Conservation (phyloP, 2,888 invertebrate species). For the Stenotaenia linearis region DNA sequence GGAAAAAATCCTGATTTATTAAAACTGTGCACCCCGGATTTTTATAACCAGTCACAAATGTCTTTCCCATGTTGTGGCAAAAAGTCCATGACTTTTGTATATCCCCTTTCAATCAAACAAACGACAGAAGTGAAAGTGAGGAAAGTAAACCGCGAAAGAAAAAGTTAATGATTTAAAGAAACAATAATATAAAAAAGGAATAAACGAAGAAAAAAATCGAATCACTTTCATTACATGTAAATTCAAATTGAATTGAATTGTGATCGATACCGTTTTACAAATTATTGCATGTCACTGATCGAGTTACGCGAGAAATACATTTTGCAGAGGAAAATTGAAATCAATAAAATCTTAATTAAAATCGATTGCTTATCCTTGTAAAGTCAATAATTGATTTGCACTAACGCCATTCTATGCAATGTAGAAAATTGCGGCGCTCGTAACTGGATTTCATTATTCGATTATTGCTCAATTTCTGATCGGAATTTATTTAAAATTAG, state of each 20-base stretch:
- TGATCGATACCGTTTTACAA: background rate
- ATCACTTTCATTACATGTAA: too few relatives aligned
- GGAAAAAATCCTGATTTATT: background rate
- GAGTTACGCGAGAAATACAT: background rate
- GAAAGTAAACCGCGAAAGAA: background rate
- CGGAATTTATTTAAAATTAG: too few relatives aligned
- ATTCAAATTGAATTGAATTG: background rate
- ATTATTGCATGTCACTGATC: background rate
- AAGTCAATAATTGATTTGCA: background rate
- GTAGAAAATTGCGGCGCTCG: background rate
- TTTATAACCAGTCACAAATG: conserved; percentile 4
- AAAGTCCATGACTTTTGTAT: conserved; percentile 4
- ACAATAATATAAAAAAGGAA: background rate
- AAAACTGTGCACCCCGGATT: conserved; percentile 4
- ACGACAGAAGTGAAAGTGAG: background rate
- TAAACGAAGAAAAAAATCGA: background rate
- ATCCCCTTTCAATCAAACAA: conserved; percentile 4
- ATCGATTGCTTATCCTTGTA: background rate
- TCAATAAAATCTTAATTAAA: background rate
- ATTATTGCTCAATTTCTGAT: too few relatives aligned
- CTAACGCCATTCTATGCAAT: background rate
- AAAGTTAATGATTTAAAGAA: background rate
- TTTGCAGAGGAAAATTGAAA: background rate
- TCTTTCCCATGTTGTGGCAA: conserved; percentile 2
- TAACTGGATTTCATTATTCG: background rate